Evolutionary conservation across 1,140 invertebrate genomes (phyloP).

Genomic region (Aphelinus certus): DNA sequence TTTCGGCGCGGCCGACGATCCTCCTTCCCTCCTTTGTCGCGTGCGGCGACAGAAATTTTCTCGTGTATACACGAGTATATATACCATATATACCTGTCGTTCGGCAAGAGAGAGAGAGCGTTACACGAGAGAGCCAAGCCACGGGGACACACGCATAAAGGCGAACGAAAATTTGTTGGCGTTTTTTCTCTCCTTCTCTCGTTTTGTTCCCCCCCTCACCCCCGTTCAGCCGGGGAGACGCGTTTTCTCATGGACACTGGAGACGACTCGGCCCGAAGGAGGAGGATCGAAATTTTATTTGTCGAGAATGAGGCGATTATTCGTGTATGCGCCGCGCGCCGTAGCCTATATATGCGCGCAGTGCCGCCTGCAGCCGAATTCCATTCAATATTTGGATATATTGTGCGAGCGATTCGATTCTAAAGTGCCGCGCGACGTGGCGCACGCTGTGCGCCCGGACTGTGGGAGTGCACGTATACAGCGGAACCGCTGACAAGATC

Average conservation of each 20-base stretch:
- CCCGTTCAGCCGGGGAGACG: neutral
- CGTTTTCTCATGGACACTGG: no score
- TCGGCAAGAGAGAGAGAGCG: no score
- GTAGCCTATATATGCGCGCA: no score
- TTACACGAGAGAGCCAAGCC: no score
- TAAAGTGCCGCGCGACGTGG: no score
- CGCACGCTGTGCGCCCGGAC: no score
- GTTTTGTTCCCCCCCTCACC: neutral
- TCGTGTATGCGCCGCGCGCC: neutral
- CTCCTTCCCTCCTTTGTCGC: constrained; percentile 11
- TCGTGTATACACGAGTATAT: neutral
- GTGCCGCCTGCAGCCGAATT: no score
- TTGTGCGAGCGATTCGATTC: no score
- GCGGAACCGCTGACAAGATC: no score
- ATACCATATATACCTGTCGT: constrained; percentile 13
- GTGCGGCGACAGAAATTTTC: constrained; percentile 22
- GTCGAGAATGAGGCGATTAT: constrained; percentile 32
- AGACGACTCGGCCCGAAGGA: no score
- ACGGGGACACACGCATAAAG: neutral
- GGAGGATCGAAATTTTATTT: constrained; percentile 29
- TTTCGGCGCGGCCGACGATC: constrained; percentile 3
- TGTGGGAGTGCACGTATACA: no score
- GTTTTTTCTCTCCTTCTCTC: neutral
- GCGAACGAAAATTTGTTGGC: constrained; percentile 29
- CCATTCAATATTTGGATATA: no score